Conservation (phyloP, 2,888 invertebrate species). For the Pegoplata infirma region DNA sequence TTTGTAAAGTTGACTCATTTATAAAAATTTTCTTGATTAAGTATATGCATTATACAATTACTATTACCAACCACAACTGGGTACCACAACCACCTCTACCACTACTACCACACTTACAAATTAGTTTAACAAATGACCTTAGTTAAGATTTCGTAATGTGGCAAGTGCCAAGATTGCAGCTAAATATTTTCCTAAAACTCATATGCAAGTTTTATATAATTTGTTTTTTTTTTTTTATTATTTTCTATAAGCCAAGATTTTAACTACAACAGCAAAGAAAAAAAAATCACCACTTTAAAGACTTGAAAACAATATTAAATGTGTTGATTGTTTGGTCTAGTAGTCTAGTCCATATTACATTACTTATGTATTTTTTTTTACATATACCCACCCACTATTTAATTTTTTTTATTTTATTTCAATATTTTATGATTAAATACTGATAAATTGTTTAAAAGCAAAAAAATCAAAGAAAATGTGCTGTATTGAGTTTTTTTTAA, state of each 20-base stretch:
- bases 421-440: slow-evolving; percentile 38
- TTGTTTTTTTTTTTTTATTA: too few species aligned
- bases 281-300: background rate
- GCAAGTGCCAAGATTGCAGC: slow-evolving; percentile 54
- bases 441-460: slow-evolving; percentile 40
- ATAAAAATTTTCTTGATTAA: slow-evolving; percentile 24
- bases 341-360: slow-evolving; percentile 4
- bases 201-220: background rate
- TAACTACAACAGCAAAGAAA: slow-evolving; percentile 9
- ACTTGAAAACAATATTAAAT: background rate
- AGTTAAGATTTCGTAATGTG: slow-evolving; percentile 72
- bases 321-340: slow-evolving; percentile 31
- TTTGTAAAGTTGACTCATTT: slow-evolving; percentile 66
- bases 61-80: too few species aligned
- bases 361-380: slow-evolving; percentile 19
- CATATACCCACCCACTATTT: slow-evolving; percentile 45
- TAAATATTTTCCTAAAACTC: background rate
- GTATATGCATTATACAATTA: too few species aligned
- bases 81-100: too few species aligned
- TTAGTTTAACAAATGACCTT: slow-evolving; percentile 75
- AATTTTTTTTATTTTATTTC: background rate
- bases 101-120: slow-evolving; percentile 65
- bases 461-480: background rate
- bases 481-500: too few species aligned
- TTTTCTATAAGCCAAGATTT: background rate